phyloP scores from a whole-genome alignment of 2,113 vertebrate species.

The Leptosomus discolor region DNA sequence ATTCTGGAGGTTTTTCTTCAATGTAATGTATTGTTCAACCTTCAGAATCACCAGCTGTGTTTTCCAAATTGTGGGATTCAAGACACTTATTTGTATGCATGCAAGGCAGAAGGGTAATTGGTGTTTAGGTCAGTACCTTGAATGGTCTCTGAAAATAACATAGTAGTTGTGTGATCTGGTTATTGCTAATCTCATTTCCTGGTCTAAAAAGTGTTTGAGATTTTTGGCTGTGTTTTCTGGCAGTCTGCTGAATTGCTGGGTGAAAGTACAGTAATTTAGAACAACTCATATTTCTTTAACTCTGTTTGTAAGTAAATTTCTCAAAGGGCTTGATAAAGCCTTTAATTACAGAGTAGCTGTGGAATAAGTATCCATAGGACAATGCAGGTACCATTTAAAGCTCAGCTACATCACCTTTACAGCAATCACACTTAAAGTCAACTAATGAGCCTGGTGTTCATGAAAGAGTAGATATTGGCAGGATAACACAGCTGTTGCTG shows the following conservation, averaged over 20 bases:
- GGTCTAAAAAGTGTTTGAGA: not conserved
- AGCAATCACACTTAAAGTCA: not conserved
- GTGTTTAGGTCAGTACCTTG: slow-evolving; percentile 3
- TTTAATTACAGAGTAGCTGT: slow-evolving; percentile 9
- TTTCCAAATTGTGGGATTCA: not conserved
- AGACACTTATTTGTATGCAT: not conserved
- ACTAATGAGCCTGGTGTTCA: not conserved
- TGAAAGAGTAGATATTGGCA: slow-evolving; percentile 1
- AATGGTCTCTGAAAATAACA: slow-evolving; percentile 3
- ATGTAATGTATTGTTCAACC: not conserved
- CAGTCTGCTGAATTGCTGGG: not conserved
- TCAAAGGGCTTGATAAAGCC: not conserved
- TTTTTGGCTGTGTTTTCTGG: not conserved
- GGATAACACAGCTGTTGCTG: not conserved
- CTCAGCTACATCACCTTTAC: not conserved
- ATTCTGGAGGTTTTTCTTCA: not conserved
- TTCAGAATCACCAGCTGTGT: not conserved
- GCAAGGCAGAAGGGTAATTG: not conserved
- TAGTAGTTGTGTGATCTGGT: not conserved
- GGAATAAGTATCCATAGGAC: not conserved
- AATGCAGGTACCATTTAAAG: not conserved
- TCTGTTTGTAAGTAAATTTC: not conserved
- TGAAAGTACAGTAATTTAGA: slow-evolving; percentile 41
- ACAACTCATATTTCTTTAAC: not conserved
- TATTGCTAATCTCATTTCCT: slow-evolving; percentile 21